Evolutionary conservation across 2,888 invertebrate genomes (phyloP), one percentile per base, ranked within the genome.

Genomic region (Liodrosophila aerea): DNA sequence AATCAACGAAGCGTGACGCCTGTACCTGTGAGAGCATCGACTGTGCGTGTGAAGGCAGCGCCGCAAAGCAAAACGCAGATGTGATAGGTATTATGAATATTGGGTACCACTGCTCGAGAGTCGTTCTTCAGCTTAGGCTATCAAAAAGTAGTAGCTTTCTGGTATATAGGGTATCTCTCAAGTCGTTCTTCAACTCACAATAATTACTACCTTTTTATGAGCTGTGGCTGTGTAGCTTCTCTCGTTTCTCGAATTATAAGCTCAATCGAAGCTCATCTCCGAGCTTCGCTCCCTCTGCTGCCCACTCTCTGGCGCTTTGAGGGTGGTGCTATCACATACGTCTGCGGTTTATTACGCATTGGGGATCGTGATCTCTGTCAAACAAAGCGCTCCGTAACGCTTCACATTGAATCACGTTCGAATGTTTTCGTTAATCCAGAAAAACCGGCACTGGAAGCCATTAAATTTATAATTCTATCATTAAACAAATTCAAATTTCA

Each of bases 401-500:
- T 40, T 34, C 15, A n/a, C 31, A 9, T 36, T 39, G 30, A 46
- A 40, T 62, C 49, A 62, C 27, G 11, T 34, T 34, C 15, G 22
- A 22, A 5, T 22, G 22, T 44, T 9, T 31, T n/a, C 13, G 12
- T 12, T 15, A 44, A 50, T 36, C 39, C 15, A 39, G 41, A 30
- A 53, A 60, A 54, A 34, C 37, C 13, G 31, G 50, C 12, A 41
- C 2, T 34, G 22, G 22, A 22, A 4, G 22, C 8, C 1, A 34
- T 18, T 1, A 16, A 11, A 39, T n/a, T n/a, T 33, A 31, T 40
- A 13, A 37, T 11, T 30, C 8, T 41, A 37, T 49, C 12, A 49
- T 45, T 16, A 44, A 18, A 22, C 44, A 37, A 36, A 29, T 70
- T 43, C 8, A 39, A 30, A 39, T 54, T 33, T 36, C 9, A 49